Conservation (phyloP, 2,888 invertebrate genomes). For the Anticlea derivata region DNA sequence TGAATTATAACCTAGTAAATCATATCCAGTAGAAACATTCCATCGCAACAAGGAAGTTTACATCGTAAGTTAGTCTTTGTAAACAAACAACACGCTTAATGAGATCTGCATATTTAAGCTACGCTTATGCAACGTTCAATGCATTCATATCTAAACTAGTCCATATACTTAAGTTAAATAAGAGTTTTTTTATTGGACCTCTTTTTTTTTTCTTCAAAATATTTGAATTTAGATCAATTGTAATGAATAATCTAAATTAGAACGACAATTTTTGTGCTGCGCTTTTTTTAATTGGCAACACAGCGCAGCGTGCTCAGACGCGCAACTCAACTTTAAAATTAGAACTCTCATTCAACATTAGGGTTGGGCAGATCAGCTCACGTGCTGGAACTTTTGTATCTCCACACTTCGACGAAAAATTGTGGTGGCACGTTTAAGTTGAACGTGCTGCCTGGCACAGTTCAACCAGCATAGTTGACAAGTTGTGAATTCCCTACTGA, state of each 20-base stretch:
- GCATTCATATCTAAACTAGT: slow-evolving; percentile 4
- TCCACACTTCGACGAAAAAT: too few relatives aligned
- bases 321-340: slow-evolving; percentile 32
- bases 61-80: slow-evolving; percentile 27
- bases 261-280: slow-evolving; percentile 14
- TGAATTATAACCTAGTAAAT: slow-evolving; percentile 24
- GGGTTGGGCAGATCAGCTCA: too few relatives aligned
- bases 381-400: too few relatives aligned
- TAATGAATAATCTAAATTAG: slow-evolving; percentile 12
- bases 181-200: not conserved
- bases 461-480: too few relatives aligned
- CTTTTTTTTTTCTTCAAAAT: not conserved
- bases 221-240: slow-evolving; percentile 12
- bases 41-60: slow-evolving; percentile 33
- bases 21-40: slow-evolving; percentile 25
- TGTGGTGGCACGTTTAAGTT: too few relatives aligned
- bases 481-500: too few relatives aligned
- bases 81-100: slow-evolving; percentile 33
- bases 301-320: slow-evolving; percentile 34
- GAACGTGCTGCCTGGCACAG: too few relatives aligned
- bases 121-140: slow-evolving; percentile 6
- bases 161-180: not conserved
- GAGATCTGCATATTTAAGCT: slow-evolving; percentile 20
- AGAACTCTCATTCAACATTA: slow-evolving; percentile 32
- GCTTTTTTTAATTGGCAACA: slow-evolving; percentile 37